These are phyloP conservation scores for Tupaia tana DNA, from an alignment of 2,113 vertebrate species.

Conservation along the genomic window DNA sequence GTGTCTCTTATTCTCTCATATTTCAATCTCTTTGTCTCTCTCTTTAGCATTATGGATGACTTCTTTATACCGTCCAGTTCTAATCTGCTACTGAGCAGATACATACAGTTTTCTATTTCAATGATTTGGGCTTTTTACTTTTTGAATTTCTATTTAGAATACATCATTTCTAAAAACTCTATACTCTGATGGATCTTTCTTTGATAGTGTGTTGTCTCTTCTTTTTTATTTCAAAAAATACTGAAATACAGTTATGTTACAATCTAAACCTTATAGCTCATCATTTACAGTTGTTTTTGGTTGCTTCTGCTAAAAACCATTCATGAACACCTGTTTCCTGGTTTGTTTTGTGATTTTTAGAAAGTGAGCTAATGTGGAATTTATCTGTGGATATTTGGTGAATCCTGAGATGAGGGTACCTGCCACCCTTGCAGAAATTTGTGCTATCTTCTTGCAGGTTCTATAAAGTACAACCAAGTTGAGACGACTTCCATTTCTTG, in stretches of 20 bases:
- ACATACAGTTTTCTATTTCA: slow-evolving; percentile 44
- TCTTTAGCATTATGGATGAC: slow-evolving; percentile 36
- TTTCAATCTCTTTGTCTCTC: slow-evolving; percentile 56
- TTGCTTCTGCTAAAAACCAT: background rate
- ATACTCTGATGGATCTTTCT: slow-evolving; percentile 43
- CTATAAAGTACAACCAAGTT: background rate
- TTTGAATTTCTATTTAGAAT: slow-evolving; percentile 59
- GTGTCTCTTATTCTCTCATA: background rate
- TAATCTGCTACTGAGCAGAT: slow-evolving; percentile 15
- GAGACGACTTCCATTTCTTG: background rate
- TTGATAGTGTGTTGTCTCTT: slow-evolving; percentile 13
- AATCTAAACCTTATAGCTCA: background rate
- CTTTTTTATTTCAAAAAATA: slow-evolving; percentile 22
- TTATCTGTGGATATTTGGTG: background rate
- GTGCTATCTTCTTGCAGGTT: background rate
- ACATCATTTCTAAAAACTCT: slow-evolving; percentile 43
- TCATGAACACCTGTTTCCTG: background rate
- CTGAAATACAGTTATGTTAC: background rate
- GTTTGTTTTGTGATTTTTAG: background rate
- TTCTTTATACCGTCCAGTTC: background rate
- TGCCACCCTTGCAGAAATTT: background rate
- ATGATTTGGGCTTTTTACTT: slow-evolving; percentile 53
- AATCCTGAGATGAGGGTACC: background rate
- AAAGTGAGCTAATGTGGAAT: background rate
- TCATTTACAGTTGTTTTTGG: background rate